phyloP scores from a whole-genome alignment of 2,888 invertebrate species.

The Podotricha telesiphe region DNA sequence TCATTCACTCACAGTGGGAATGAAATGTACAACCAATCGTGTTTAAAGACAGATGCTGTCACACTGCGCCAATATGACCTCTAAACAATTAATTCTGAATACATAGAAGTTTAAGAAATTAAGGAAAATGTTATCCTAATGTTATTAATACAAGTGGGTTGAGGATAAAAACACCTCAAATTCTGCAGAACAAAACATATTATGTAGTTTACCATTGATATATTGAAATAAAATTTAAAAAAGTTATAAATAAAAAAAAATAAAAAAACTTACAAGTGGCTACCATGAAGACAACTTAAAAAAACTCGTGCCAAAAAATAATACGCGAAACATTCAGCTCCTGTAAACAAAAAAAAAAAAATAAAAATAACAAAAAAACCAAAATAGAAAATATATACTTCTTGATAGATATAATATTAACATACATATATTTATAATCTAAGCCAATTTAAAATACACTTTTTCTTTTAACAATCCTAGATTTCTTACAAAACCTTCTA shows the following conservation, averaged over 20 bases:
- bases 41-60: too few relatives aligned
- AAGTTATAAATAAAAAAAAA: conserved; percentile 57
- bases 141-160: not conserved
- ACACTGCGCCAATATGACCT: too few relatives aligned
- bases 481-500: conserved; percentile 9
- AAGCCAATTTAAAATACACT: not conserved
- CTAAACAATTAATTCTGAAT: too few relatives aligned
- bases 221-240: conserved; percentile 32
- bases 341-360: conserved; percentile 70
- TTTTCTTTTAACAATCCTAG: too few relatives aligned
- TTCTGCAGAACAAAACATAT: not conserved
- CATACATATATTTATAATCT: too few relatives aligned
- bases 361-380: conserved; percentile 54
- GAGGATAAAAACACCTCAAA: conserved; percentile 5
- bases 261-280: conserved; percentile 82
- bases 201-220: conserved; percentile 30
- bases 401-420: not conserved
- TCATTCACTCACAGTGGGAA: too few relatives aligned
- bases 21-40: too few relatives aligned
- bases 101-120: not conserved
- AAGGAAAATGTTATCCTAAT: conserved; percentile 5
- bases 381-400: too few relatives aligned
- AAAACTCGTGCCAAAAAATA: conserved; percentile 64
- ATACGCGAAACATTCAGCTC: conserved; percentile 59
- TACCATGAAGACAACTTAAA: conserved; percentile 80